phyloP scores from a whole-genome alignment of 2,797 vertebrate species.

The Masticophis lateralis region DNA sequence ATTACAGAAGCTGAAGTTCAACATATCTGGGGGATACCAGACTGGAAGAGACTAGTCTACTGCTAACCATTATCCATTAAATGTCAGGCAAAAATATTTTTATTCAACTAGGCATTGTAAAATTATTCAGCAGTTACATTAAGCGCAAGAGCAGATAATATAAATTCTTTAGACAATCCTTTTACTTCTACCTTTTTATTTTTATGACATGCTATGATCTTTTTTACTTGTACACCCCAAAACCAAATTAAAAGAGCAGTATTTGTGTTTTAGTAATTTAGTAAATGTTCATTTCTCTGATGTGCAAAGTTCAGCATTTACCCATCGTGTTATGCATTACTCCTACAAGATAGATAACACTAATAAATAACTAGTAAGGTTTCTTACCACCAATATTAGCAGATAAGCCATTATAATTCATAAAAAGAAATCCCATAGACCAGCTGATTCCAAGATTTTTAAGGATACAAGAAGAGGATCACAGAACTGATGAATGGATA shows the following conservation, averaged over 20 bases:
- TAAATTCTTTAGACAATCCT: neutral
- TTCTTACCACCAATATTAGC: neutral
- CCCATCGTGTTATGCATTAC: neutral
- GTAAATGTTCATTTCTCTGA: neutral
- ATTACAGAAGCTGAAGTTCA: neutral
- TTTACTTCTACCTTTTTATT: neutral
- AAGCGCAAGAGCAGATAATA: neutral
- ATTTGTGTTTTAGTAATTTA: neutral
- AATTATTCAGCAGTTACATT: neutral
- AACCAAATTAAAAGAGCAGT: neutral
- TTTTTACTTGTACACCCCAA: neutral
- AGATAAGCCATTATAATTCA: neutral
- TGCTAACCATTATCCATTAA: neutral
- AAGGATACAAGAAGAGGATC: neutral
- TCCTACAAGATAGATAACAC: neutral
- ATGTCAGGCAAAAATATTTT: neutral
- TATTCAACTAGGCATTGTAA: neutral
- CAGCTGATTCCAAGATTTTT: neutral
- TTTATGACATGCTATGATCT: neutral
- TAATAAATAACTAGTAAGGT: neutral
- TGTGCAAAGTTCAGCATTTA: neutral
- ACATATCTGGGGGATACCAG: neutral
- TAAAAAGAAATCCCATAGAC: neutral
- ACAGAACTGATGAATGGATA: neutral
- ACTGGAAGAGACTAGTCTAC: neutral